Evolutionary conservation across 2,113 vertebrate species (phyloP).

Genomic region (Bostrychus sinensis): DNA sequence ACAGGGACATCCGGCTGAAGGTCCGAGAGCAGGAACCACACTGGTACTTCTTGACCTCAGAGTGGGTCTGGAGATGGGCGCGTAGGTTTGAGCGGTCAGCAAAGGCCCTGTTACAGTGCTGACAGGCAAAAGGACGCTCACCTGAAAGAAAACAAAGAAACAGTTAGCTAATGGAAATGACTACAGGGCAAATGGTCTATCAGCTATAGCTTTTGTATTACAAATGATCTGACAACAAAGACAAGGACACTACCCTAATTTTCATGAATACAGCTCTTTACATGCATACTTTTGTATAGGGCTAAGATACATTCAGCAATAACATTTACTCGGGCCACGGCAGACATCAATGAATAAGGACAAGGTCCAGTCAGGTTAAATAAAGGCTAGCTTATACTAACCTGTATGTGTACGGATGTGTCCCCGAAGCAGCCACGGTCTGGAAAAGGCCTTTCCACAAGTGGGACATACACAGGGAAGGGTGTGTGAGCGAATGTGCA

Average conservation of each 20-base stretch:
- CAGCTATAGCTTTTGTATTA: conserved; percentile 43
- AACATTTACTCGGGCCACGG: conserved; percentile 53
- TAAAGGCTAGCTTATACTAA: conserved; percentile 57
- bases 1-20: conserved; percentile 98
- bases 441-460: conserved; percentile 97
- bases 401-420: conserved; percentile 98
- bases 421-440: conserved; percentile 95
- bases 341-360: conserved; percentile 55
- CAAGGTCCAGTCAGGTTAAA: conserved; percentile 17
- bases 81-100: conserved; percentile 97
- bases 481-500: conserved; percentile 98
- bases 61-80: conserved; percentile 97
- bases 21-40: conserved; percentile 91
- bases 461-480: conserved; percentile 96
- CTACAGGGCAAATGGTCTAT: conserved; percentile 14
- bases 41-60: conserved; percentile 98
- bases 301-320: conserved; percentile 22
- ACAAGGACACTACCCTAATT: conserved; percentile 17
- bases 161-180: conserved; percentile 17
- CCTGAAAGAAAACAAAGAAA: conserved; percentile 76
- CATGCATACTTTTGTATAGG: conserved; percentile 55
- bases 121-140: conserved; percentile 95
- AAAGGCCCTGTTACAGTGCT: conserved; percentile 94
- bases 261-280: conserved; percentile 27
- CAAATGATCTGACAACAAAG: conserved; percentile 33